phyloP scores from a whole-genome alignment of 2,888 invertebrate species.

The Eudemis profundana region DNA sequence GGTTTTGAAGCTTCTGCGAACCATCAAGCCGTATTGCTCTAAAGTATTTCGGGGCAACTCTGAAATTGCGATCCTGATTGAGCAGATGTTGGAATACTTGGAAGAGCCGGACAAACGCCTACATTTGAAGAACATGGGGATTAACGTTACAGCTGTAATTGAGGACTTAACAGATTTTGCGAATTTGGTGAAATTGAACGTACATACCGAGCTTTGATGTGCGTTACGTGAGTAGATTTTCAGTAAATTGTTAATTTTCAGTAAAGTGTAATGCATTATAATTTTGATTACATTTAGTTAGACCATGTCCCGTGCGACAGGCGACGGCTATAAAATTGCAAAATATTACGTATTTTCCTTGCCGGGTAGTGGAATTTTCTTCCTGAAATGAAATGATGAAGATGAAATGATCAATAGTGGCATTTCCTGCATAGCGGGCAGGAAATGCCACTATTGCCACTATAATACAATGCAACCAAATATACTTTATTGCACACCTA shows the following conservation, averaged over 20 bases:
- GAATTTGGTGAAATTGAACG: conserved; percentile 50
- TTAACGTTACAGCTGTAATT: conserved; percentile 54
- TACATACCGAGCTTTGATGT: conserved; percentile 66
- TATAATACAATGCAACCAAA: too few species aligned
- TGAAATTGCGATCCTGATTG: conserved; percentile 50
- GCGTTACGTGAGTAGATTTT: conserved; percentile 1
- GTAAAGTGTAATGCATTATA: too few species aligned
- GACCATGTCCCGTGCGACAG: too few species aligned
- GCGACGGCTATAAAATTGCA: too few species aligned
- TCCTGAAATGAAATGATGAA: too few species aligned
- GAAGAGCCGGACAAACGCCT: conserved; percentile 6
- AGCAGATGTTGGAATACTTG: conserved; percentile 18
- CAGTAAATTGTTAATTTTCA: neutral
- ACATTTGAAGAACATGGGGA: conserved; percentile 1
- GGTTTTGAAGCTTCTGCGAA: conserved; percentile 62
- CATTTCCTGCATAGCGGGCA: too few species aligned
- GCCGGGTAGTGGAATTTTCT: too few species aligned
- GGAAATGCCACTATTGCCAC: too few species aligned
- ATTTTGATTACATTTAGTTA: too few species aligned
- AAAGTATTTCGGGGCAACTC: conserved; percentile 56
- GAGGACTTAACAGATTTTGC: conserved; percentile 60
- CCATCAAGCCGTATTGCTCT: conserved; percentile 64
- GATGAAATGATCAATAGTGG: too few species aligned
- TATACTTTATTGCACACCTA: too few species aligned
- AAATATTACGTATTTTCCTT: too few species aligned